Percentiles rank a stretch among this genome's conserved stretches.
Conservation (phyloP, 2,797 vertebrate species). For the Sebastes cheni region DNA sequence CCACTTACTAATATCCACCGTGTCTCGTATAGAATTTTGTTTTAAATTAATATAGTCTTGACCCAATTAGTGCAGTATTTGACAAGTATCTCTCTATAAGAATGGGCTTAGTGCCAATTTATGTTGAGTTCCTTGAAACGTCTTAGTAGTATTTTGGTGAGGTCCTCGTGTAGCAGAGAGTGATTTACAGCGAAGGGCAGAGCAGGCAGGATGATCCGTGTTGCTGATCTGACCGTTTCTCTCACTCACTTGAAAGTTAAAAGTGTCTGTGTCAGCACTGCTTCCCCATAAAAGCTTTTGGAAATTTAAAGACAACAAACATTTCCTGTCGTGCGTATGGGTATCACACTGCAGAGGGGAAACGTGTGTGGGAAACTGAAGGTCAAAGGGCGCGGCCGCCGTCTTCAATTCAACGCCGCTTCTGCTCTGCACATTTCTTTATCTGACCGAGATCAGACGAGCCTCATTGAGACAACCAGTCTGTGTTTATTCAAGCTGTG, state of each 20-base stretch:
- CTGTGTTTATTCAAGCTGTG: neutral
- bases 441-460: neutral
- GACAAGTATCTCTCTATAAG: neutral
- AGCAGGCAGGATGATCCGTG: constrained; percentile 8
- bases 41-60: neutral
- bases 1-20: neutral
- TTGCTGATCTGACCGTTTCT: constrained; percentile 41
- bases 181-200: neutral
- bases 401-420: neutral
- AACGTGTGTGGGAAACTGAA: constrained; percentile 43
- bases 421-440: neutral
- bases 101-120: neutral
- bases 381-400: constrained; percentile 34
- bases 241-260: constrained; percentile 31
- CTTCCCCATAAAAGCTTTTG: constrained; percentile 64
- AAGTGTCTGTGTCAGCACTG: constrained; percentile 71
- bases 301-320: constrained; percentile 81
- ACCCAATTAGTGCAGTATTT: neutral
- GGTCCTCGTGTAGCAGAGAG: neutral
- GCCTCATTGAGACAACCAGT: neutral
- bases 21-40: neutral
- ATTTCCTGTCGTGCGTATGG: constrained; percentile 69
- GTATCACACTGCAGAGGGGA: constrained; percentile 9
- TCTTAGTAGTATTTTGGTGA: neutral
- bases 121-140: neutral